A percentile compares a stretch with the other conserved stretches of the same genome.
Evolutionary conservation across 2,113 vertebrate genomes (phyloP).

Genomic region (Crocuta crocuta): DNA sequence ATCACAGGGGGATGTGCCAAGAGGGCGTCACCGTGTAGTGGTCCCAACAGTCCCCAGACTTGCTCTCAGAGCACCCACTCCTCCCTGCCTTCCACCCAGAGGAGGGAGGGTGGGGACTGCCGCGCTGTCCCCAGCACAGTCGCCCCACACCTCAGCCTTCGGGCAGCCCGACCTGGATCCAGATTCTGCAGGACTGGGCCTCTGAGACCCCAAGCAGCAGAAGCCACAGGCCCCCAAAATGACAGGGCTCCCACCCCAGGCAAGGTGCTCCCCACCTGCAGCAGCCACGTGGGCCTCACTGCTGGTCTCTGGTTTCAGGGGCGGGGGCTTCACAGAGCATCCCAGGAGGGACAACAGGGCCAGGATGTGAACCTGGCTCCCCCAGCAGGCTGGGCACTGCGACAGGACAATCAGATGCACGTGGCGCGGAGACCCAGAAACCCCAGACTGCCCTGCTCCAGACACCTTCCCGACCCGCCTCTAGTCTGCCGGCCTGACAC

Average conservation of each 20-base stretch:
- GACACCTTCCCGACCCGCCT: not conserved
- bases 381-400: too few relatives aligned
- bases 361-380: not conserved
- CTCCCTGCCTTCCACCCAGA: not conserved
- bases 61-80: not conserved
- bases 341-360: not conserved
- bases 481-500: not conserved
- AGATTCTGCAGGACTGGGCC: not conserved
- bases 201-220: not conserved
- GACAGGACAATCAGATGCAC: too few relatives aligned
- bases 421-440: not conserved
- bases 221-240: not conserved
- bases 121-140: not conserved
- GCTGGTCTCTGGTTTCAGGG: not conserved
- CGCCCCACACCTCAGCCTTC: not conserved
- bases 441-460: not conserved
- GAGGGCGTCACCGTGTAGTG: not conserved
- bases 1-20: rapidly evolving
- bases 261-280: not conserved
- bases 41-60: not conserved
- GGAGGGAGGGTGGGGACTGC: not conserved
- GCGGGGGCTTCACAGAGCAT: not conserved
- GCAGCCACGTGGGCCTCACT: not conserved
- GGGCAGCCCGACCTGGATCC: not conserved
- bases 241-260: not conserved